Percentiles rank a stretch among this genome's conserved stretches.
Evolutionary conservation across 2,797 vertebrate species (phyloP).

Genomic region (Steatocranus sp.): DNA sequence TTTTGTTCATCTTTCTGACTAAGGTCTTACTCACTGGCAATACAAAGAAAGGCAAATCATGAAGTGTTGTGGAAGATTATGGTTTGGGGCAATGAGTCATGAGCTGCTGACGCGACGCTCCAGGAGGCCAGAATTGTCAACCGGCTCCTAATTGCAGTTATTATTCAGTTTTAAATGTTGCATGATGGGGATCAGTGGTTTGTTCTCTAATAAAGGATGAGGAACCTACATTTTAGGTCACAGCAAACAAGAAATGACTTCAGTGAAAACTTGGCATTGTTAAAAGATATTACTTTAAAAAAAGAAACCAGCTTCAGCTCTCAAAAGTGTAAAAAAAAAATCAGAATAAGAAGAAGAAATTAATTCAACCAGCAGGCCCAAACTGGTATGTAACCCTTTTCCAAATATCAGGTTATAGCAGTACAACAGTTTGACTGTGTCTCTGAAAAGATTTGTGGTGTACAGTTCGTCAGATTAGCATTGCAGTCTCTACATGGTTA

Average conservation of each 20-base stretch:
- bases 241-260: constrained; percentile 16
- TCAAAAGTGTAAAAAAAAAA: background rate
- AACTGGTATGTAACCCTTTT: background rate
- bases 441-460: background rate
- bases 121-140: constrained; percentile 67
- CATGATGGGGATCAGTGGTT: constrained; percentile 65
- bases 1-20: constrained; percentile 35
- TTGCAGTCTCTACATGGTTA: background rate
- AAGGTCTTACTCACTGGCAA: constrained; percentile 45
- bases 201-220: constrained; percentile 46
- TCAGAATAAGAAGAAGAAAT: background rate
- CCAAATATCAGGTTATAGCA: background rate
- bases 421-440: background rate
- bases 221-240: constrained; percentile 54
- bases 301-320: background rate
- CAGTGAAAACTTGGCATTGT: background rate
- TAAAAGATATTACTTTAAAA: background rate
- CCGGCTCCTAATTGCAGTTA: constrained; percentile 75
- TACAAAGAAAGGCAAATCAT: constrained; percentile 24
- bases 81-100: constrained; percentile 72
- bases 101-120: constrained; percentile 65
- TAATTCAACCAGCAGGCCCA: background rate
- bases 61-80: constrained; percentile 74
- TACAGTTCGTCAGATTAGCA: background rate
- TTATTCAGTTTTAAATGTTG: constrained; percentile 76